A percentile compares a stretch with the other conserved stretches of the same genome.
Conservation (phyloP, 2,113 vertebrate species). For the Ammospiza nelsoni region DNA sequence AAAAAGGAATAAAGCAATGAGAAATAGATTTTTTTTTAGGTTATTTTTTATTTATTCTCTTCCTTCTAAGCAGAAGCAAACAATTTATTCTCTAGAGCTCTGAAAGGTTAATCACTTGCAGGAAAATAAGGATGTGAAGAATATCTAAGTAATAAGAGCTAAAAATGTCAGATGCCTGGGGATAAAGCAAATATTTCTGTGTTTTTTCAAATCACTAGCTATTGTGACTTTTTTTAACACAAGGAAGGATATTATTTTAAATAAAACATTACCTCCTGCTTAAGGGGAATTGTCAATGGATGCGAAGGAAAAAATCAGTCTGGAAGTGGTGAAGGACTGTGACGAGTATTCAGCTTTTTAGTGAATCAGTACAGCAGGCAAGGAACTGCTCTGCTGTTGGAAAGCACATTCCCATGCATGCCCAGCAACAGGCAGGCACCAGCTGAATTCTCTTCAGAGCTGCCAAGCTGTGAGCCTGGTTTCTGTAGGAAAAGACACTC, state of each 20-base stretch:
- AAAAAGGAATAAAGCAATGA: neutral
- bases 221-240: neutral
- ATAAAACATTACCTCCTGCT: neutral
- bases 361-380: neutral
- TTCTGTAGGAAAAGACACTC: neutral
- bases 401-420: accelerated
- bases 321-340: neutral
- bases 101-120: conserved; percentile 9
- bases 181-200: neutral
- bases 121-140: neutral
- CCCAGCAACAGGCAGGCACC: neutral
- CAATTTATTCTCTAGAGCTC: neutral
- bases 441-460: neutral
- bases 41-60: neutral
- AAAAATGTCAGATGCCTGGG: neutral
- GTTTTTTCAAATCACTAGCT: neutral
- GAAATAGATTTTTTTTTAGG: neutral
- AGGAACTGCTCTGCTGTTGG: neutral
- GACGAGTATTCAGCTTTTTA: neutral
- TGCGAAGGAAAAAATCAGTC: neutral
- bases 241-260: neutral
- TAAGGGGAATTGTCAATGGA: neutral
- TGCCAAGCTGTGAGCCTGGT: accelerated
- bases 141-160: neutral
- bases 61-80: neutral